phyloP scores from a whole-genome alignment of 2,113 vertebrate species.

The Oreotrochilus melanogaster region DNA sequence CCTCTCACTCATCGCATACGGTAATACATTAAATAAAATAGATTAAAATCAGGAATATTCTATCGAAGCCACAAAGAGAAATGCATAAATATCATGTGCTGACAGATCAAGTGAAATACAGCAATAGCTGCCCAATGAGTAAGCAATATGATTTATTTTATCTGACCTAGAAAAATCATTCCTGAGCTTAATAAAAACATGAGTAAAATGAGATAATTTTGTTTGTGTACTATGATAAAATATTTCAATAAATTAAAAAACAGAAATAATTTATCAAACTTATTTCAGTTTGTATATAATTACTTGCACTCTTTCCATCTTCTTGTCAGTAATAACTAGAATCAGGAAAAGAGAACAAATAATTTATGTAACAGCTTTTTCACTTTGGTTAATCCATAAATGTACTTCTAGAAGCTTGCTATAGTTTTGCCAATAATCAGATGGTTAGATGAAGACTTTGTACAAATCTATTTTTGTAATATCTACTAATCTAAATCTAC shows the following conservation, averaged over 20 bases:
- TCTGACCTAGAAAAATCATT: neutral
- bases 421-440: neutral
- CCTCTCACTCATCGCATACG: neutral
- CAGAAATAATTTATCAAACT: neutral
- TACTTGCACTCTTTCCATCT: neutral
- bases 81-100: neutral
- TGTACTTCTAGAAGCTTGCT: neutral
- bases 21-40: neutral
- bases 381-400: neutral
- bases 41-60: neutral
- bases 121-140: neutral
- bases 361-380: neutral
- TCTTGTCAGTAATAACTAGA: neutral
- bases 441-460: neutral
- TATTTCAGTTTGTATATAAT: neutral
- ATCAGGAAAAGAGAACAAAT: neutral
- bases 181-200: neutral
- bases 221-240: neutral
- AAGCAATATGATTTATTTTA: neutral
- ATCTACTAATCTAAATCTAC: neutral
- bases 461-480: neutral
- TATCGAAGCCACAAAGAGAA: neutral
- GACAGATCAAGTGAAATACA: neutral
- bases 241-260: neutral
- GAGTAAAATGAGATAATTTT: neutral